Percentiles rank a stretch among this genome's conserved stretches.
Conservation (phyloP, 2,797 vertebrate genomes). For the Crax fasciolata region DNA sequence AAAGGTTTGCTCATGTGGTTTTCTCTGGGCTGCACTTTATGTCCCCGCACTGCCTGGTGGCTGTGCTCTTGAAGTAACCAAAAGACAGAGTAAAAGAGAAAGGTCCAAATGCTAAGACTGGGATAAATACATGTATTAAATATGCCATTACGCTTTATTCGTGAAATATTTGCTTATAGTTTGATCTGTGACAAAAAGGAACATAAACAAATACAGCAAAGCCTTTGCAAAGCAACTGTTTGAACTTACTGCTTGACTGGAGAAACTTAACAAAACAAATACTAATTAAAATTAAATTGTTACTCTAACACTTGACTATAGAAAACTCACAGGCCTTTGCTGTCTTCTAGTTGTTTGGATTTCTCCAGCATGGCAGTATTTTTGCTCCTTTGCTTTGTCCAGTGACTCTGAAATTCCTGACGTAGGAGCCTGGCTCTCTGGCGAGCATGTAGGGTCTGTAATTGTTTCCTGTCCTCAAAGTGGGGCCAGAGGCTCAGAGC, state of each 20-base stretch:
- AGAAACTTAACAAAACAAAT: slow-evolving; percentile 15
- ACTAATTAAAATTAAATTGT: slow-evolving; percentile 2
- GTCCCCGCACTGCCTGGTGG: not conserved
- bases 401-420: slow-evolving; percentile 17
- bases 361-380: slow-evolving; percentile 6
- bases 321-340: not conserved
- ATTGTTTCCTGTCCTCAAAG: slow-evolving; percentile 57
- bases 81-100: not conserved
- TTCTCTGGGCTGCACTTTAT: not conserved
- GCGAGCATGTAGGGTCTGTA: slow-evolving; percentile 29
- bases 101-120: not conserved
- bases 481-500: not conserved
- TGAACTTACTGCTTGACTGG: not conserved
- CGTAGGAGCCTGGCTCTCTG: not conserved
- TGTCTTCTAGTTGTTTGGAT: not conserved
- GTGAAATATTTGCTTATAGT: not conserved
- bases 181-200: not conserved
- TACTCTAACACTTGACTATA: not conserved
- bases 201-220: not conserved
- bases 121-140: not conserved
- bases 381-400: slow-evolving; percentile 4
- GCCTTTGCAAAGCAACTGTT: not conserved
- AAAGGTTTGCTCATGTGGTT: not conserved
- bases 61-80: not conserved
- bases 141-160: not conserved